Evolutionary conservation across 2,888 invertebrate species (phyloP).

Genomic region (Acrobasis suavella): DNA sequence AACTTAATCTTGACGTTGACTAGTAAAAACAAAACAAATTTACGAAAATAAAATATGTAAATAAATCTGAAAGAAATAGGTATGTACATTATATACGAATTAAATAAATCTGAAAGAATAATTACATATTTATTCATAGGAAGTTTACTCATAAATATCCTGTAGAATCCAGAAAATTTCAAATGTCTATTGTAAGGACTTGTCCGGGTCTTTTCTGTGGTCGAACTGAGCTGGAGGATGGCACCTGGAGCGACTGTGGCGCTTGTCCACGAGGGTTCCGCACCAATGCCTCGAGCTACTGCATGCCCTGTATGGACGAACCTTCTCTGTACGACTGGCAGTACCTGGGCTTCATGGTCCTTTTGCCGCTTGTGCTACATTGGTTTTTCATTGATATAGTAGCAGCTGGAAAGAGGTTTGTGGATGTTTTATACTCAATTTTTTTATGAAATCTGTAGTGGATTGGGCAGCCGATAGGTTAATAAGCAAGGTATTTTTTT

Average conservation of each 20-base stretch:
- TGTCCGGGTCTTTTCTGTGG: slow-evolving; percentile 95
- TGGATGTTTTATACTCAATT: slow-evolving; percentile 11
- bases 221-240: slow-evolving; percentile 84
- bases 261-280: slow-evolving; percentile 93
- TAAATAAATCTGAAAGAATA: too few relatives aligned
- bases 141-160: too few relatives aligned
- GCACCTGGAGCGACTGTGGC: slow-evolving; percentile 90
- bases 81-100: too few relatives aligned
- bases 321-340: slow-evolving; percentile 95
- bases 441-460: too few relatives aligned
- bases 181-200: slow-evolving; percentile 64
- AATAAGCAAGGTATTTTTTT: too few relatives aligned
- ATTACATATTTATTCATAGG: too few relatives aligned
- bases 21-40: too few relatives aligned
- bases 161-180: background rate
- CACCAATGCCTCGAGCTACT: slow-evolving; percentile 87
- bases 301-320: slow-evolving; percentile 87
- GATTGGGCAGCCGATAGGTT: too few relatives aligned
- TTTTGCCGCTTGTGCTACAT: slow-evolving; percentile 93
- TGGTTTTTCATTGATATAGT: slow-evolving; percentile 96
- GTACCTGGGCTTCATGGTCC: slow-evolving; percentile 96
- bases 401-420: slow-evolving; percentile 87
- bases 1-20: too few relatives aligned
- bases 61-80: too few relatives aligned
- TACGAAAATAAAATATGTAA: too few relatives aligned